Evolutionary conservation across 2,113 vertebrate species (phyloP).

Genomic region (Empidonax alnorum): DNA sequence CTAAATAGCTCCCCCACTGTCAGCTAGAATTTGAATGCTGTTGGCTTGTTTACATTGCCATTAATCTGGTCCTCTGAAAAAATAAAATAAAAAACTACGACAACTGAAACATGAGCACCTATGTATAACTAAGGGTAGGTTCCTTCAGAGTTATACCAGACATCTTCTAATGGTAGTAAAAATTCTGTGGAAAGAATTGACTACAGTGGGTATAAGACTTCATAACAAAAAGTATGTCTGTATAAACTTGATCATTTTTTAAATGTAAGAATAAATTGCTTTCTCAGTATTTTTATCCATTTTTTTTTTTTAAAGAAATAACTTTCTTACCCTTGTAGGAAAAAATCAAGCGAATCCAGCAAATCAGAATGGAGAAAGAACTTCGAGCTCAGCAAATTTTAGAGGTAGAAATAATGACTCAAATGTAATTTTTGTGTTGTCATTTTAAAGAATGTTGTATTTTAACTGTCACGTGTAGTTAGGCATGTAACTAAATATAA

Average conservation of each 20-base stretch:
- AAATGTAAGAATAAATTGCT: background rate
- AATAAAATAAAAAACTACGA: background rate
- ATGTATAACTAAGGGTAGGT: background rate
- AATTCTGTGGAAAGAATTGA: background rate
- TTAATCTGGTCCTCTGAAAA: background rate
- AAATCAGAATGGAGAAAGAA: conserved; percentile 96
- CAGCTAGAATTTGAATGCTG: background rate
- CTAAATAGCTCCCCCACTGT: background rate
- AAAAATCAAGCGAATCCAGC: conserved; percentile 96
- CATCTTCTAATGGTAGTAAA: background rate
- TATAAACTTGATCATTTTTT: background rate
- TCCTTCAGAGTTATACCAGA: background rate
- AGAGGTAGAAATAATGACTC: conserved; percentile 81
- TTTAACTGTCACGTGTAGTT: background rate
- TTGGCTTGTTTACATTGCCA: background rate
- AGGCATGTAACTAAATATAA: background rate
- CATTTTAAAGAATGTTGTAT: background rate
- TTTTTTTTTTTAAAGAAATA: background rate
- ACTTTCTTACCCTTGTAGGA: conserved; percentile 79
- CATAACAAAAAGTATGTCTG: background rate
- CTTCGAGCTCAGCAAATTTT: conserved; percentile 95
- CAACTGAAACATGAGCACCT: background rate
- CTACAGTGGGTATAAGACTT: background rate
- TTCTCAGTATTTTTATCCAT: background rate
- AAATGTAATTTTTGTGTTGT: background rate